Base-by-base conservation (phyloP, 2,888 invertebrate genomes). In the Drosophila vallismaia region DNA sequence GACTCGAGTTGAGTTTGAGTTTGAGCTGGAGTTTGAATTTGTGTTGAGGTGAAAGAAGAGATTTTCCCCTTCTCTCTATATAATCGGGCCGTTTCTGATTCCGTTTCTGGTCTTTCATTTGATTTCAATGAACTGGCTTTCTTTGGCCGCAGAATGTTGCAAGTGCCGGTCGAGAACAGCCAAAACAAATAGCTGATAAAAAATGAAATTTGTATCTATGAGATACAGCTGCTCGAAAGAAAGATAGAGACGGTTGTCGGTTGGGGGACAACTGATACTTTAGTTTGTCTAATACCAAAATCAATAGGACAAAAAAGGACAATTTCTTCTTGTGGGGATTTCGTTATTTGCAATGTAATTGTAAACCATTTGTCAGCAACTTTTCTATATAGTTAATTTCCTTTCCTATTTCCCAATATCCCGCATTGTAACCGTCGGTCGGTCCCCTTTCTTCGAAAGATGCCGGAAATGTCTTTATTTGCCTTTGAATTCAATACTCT, bases 321-420 rank as follows among this genome's bases (percentile, higher is more conserved):
- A 57, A 5, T 1, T 38, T 52, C 46, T 10, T 44, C 31, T n/a
- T 29, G 63, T 36, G 69, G 72, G 59, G 57, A 74, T 80, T 75
- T 63, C 63, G 49, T 64, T 68, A 46, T 74, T 75, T 72, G 74
- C 75, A 49, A 74, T 88, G 86, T 79, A 84, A 84, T 88, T 83
- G 84, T 77, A 77, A 86, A 72, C 86, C 86, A 79, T 84, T 88
- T 86, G 88, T 88, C 88, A 84, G 88, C 83, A 88, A 84, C 70
- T 81, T 75, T 74, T 81, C 75, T 68, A 60, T 64, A 52, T 68
- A 67, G 77, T 77, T 82, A 79, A 87, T 85, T 87, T 75, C 33
- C 70, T 8, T 54, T 36, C 8, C 28, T 29, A 42, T 19, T 44
- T 46, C 10, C 29, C 42, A 5, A 33, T 14, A 19, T 6, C n/a